These are phyloP conservation scores for Drosophila austrosaltans DNA, from an alignment of 2,888 invertebrate genomes.

Conservation along the genomic window DNA sequence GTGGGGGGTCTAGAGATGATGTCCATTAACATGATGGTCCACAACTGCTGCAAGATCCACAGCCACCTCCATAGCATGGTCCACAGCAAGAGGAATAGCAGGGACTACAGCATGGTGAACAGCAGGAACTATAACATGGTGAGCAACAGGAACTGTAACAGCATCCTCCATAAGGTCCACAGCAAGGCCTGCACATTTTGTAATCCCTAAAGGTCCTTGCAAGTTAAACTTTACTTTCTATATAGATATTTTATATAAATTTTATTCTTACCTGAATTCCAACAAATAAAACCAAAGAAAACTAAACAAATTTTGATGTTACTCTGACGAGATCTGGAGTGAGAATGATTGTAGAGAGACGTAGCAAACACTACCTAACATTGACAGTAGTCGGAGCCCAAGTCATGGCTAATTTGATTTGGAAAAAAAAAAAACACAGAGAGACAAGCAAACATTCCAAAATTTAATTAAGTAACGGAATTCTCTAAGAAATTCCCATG, in stretches of 20 bases:
- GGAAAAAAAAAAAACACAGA: not conserved
- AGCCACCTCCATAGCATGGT: not conserved
- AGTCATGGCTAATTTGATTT: slow-evolving; percentile 22
- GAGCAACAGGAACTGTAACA: slow-evolving; percentile 14
- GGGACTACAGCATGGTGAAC: slow-evolving; percentile 28
- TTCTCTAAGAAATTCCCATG: slow-evolving; percentile 54
- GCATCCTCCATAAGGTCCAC: slow-evolving; percentile 19
- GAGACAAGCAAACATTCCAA: slow-evolving; percentile 20
- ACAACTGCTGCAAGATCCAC: slow-evolving; percentile 36
- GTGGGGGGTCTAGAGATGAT: not conserved
- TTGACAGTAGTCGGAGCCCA: slow-evolving; percentile 1
- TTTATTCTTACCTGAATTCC: not conserved
- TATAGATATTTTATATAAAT: not conserved
- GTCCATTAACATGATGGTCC: slow-evolving; percentile 28
- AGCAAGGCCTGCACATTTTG: slow-evolving; percentile 37
- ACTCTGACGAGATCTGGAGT: slow-evolving; percentile 10
- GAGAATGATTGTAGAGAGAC: slow-evolving; percentile 16
- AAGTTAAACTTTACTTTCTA: not conserved
- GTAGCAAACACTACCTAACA: not conserved
- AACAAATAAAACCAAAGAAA: slow-evolving; percentile 8
- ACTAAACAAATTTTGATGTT: slow-evolving; percentile 30
- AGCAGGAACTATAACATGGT: slow-evolving; percentile 15
- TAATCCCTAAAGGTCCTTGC: not conserved
- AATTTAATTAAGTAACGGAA: slow-evolving; percentile 48
- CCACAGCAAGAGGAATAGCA: slow-evolving; percentile 36